Percentiles rank a stretch among this genome's conserved stretches.
These are phyloP conservation scores for Falco columbarius DNA, from an alignment of 2,797 vertebrate species.

Conservation along the genomic window DNA sequence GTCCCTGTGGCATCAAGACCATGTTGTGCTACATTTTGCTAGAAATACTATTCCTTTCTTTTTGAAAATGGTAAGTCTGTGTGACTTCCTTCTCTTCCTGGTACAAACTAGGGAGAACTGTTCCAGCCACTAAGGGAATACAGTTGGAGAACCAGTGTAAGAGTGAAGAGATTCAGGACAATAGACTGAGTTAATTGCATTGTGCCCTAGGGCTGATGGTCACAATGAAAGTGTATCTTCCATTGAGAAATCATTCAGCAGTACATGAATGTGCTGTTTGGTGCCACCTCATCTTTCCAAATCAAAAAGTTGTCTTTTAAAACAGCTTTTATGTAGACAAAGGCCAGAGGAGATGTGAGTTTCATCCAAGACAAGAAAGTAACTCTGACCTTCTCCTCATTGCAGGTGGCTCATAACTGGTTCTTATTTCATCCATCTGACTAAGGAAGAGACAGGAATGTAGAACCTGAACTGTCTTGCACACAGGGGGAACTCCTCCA, in stretches of 20 bases:
- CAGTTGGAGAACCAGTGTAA: neutral
- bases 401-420: neutral
- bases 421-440: neutral
- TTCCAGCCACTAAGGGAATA: neutral
- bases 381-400: neutral
- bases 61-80: neutral
- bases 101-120: neutral
- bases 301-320: neutral
- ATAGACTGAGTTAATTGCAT: neutral
- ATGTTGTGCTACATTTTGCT: neutral
- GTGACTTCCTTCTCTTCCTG: neutral
- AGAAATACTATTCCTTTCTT: neutral
- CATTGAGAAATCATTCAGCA: neutral
- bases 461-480: neutral
- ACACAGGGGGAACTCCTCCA: neutral
- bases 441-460: neutral
- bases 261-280: neutral
- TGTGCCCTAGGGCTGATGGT: neutral
- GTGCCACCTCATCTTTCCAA: neutral
- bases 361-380: neutral
- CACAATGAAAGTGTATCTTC: neutral
- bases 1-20: neutral
- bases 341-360: neutral
- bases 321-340: neutral
- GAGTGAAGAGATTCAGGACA: neutral